Conservation (phyloP, 2,113 vertebrate species). For the Pristiophorus japonicus region DNA sequence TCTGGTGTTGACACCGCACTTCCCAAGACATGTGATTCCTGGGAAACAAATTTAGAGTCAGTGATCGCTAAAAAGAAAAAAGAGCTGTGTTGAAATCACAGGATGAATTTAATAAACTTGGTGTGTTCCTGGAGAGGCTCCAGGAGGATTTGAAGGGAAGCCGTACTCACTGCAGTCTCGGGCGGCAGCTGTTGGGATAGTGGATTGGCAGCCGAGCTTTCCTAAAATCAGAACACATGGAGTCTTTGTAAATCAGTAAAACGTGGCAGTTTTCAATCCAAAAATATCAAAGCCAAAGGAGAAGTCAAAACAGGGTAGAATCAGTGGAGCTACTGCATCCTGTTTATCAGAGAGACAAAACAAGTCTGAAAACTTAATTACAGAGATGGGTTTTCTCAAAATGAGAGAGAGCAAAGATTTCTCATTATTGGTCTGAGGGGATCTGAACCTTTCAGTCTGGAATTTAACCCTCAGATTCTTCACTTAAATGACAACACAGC, state of each 20-base stretch:
- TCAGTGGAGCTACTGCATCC: conserved; percentile 1
- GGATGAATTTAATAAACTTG: conserved; percentile 24
- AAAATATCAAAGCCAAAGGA: conserved; percentile 19
- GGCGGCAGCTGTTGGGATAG: conserved; percentile 80
- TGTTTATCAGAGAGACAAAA: conserved; percentile 3
- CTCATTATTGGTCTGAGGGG: neutral
- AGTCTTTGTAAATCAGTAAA: conserved; percentile 49
- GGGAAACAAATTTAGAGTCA: conserved; percentile 39
- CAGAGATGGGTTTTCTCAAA: neutral
- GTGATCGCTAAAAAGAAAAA: neutral
- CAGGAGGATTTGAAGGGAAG: conserved; percentile 39
- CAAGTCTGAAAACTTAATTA: conserved; percentile 27
- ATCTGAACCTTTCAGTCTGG: neutral
- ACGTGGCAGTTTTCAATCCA: conserved; percentile 43
- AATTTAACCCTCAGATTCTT: neutral
- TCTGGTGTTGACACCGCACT: conserved; percentile 84
- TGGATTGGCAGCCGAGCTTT: conserved; percentile 75
- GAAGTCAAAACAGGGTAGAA: conserved; percentile 1
- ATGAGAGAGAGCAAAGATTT: neutral
- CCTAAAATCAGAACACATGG: conserved; percentile 68
- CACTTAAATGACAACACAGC: neutral
- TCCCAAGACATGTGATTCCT: conserved; percentile 87
- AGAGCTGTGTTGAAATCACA: conserved; percentile 38
- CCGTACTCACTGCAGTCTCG: conserved; percentile 80
- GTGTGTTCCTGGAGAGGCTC: conserved; percentile 41